Evolutionary conservation across 1,140 invertebrate genomes (phyloP).

Genomic region (Pseudachorutes palmiensis): DNA sequence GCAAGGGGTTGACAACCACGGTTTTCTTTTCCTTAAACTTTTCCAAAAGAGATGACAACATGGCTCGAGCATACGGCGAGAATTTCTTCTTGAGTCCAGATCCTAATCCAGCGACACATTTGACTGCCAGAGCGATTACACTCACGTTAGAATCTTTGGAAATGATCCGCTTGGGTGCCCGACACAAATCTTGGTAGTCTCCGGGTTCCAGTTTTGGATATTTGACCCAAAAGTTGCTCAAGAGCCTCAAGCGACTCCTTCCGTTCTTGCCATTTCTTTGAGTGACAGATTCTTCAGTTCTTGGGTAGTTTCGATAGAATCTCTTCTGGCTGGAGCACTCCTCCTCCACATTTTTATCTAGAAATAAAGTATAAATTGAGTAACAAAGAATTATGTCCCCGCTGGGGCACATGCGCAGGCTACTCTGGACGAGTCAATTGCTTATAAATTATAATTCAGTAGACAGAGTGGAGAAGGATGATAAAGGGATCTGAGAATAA

Average conservation of each 20-base stretch:
- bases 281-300: conserved; percentile 93
- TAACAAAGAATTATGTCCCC: too few relatives aligned
- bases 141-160: conserved; percentile 94
- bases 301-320: conserved; percentile 86
- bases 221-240: conserved; percentile 53
- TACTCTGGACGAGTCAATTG: conserved; percentile 56
- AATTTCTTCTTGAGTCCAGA: conserved; percentile 82
- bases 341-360: conserved; percentile 47
- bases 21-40: conserved; percentile 98
- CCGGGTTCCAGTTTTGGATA: conserved; percentile 77
- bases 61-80: conserved; percentile 67
- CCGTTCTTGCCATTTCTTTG: conserved; percentile 95
- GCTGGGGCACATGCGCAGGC: conserved; percentile 85
- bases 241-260: conserved; percentile 70
- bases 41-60: conserved; percentile 72
- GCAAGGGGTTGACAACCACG: conserved; percentile 71
- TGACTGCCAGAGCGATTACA: conserved; percentile 75
- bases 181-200: conserved; percentile 85
- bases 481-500: too few relatives aligned
- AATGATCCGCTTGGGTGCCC: conserved; percentile 79
- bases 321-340: conserved; percentile 79
- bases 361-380: background rate
- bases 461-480: too few relatives aligned
- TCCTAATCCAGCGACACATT: conserved; percentile 74
- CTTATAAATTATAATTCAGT: too few relatives aligned